Conservation (phyloP, 2,113 vertebrate genomes). For the Hippocampus abdominalis region DNA sequence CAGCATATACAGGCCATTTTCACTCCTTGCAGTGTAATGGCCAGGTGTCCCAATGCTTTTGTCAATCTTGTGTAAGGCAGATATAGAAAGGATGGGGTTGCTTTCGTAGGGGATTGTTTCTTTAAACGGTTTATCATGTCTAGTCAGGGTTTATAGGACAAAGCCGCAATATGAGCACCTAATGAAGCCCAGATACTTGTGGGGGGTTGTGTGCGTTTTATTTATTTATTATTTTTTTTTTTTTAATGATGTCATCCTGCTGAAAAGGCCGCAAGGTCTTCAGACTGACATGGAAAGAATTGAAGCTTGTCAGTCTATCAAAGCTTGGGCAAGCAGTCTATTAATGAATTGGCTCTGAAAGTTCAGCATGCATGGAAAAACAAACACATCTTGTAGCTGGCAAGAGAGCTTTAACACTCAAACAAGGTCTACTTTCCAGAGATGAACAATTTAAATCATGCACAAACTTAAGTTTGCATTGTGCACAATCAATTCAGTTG, state of each 20-base stretch:
- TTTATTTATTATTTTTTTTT: neutral
- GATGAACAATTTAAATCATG: neutral
- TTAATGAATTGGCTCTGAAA: neutral
- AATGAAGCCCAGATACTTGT: conserved; percentile 6
- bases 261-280: conserved; percentile 37
- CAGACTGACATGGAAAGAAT: conserved; percentile 13
- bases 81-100: neutral
- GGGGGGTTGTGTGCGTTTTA: neutral
- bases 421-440: neutral
- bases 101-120: neutral
- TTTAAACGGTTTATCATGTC: conserved; percentile 2
- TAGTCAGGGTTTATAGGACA: neutral
- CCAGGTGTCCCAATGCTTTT: neutral
- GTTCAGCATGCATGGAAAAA: neutral
- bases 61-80: neutral
- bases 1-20: neutral
- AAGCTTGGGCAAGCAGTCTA: neutral
- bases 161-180: neutral
- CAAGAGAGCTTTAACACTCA: neutral
- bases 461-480: too few relatives aligned
- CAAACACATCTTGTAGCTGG: neutral
- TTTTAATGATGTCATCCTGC: conserved; percentile 36
- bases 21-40: neutral
- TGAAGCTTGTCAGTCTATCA: conserved; percentile 7
- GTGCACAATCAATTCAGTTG: too few relatives aligned